Evolutionary conservation across 1,140 invertebrate species (phyloP).

Genomic region (Drosophila melanogaster): DNA sequence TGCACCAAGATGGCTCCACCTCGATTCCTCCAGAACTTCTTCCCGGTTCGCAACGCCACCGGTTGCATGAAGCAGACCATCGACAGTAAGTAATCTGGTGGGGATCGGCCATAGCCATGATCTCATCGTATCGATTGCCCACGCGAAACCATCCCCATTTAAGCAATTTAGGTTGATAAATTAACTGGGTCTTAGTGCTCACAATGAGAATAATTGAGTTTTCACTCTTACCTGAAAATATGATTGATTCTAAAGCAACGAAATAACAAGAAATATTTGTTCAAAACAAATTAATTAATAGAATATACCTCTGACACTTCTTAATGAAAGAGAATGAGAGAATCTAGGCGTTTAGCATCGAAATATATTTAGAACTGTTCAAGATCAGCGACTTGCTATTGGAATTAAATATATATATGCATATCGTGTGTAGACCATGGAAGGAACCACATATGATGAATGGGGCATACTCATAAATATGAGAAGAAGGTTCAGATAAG

Average conservation of each 20-base stretch:
- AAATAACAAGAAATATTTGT: background rate
- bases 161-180: conserved; percentile 54
- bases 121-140: conserved; percentile 19
- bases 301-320: no score
- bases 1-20: conserved; percentile 58
- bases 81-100: conserved; percentile 63
- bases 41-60: conserved; percentile 69
- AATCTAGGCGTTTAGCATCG: background rate
- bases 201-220: background rate
- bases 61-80: conserved; percentile 78
- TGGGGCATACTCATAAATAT: background rate
- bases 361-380: conserved; percentile 28
- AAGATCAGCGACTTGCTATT: conserved; percentile 11
- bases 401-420: conserved; percentile 32
- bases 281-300: no score
- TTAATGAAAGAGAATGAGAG: no score
- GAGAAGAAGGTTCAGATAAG: conserved; percentile 1
- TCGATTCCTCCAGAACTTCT: conserved; percentile 55
- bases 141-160: conserved; percentile 4
- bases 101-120: conserved; percentile 4
- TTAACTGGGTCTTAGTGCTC: conserved; percentile 1
- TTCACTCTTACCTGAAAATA: background rate
- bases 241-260: background rate
- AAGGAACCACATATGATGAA: background rate
- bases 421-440: background rate